Conservation (phyloP, 1,140 invertebrate species). For the Rhagoletis pomonella region DNA sequence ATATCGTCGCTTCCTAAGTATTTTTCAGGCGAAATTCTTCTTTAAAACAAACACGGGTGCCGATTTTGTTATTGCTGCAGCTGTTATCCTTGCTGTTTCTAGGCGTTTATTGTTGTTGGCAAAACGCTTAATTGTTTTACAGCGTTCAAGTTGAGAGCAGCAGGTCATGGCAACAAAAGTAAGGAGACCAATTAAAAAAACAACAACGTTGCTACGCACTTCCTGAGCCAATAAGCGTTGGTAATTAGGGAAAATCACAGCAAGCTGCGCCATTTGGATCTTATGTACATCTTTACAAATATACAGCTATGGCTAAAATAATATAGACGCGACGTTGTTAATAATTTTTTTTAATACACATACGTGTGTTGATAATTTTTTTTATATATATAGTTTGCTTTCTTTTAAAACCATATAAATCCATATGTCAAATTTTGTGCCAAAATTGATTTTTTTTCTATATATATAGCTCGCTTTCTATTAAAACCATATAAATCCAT, state of each 20-base stretch:
- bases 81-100: background rate
- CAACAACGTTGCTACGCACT: background rate
- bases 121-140: conserved; percentile 7
- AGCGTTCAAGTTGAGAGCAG: background rate
- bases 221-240: conserved; percentile 9
- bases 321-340: no score
- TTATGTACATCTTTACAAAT: no score
- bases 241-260: conserved; percentile 18
- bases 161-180: conserved; percentile 19
- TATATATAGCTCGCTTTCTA: no score
- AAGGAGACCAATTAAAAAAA: background rate
- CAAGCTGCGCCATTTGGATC: background rate
- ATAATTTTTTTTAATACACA: no score
- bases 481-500: no score
- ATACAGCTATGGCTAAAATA: no score
- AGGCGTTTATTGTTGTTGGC: background rate
- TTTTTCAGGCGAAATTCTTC: background rate
- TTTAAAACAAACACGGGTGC: no score
- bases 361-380: background rate
- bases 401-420: no score
- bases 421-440: no score
- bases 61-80: background rate
- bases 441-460: no score
- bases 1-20: background rate
- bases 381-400: no score